Conservation (phyloP, 2,797 vertebrate species). For the Crypturellus tataupa region DNA sequence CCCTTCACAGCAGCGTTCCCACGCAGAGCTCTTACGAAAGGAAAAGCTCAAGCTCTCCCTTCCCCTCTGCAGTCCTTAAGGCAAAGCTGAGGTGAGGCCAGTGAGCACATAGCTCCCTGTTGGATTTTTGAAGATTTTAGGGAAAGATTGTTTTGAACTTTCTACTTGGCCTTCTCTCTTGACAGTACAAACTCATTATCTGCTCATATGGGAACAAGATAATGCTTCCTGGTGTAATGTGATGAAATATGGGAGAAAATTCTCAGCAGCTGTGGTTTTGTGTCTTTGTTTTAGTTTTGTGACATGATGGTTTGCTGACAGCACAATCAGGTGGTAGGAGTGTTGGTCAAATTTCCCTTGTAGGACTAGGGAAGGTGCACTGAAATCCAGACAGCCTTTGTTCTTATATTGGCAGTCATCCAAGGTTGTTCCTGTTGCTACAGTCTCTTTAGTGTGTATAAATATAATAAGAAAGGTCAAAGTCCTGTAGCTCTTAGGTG, state of each 20-base stretch:
- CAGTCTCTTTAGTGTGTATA: not conserved
- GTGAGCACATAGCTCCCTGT: not conserved
- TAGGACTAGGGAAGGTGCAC: not conserved
- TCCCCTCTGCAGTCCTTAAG: not conserved
- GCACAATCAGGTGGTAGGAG: not conserved
- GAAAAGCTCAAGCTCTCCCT: not conserved
- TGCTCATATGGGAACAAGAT: not conserved
- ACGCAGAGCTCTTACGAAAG: not conserved
- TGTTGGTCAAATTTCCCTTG: conserved; percentile 1
- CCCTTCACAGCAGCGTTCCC: not conserved
- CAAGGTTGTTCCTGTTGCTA: not conserved
- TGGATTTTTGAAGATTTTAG: not conserved
- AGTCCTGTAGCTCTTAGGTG: conserved; percentile 56
- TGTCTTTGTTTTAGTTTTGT: not conserved
- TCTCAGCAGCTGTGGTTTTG: not conserved
- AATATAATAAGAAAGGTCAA: conserved; percentile 38
- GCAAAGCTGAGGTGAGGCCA: not conserved
- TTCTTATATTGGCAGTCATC: not conserved
- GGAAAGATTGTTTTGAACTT: not conserved
- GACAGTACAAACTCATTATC: not conserved
- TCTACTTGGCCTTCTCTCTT: not conserved
- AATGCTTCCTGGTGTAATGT: not conserved
- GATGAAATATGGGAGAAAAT: not conserved
- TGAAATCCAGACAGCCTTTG: conserved; percentile 3
- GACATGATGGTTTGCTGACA: conserved; percentile 7